These are phyloP conservation scores for Trichogramma evanescens DNA, from an alignment of 2,888 invertebrate genomes.

Conservation along the genomic window DNA sequence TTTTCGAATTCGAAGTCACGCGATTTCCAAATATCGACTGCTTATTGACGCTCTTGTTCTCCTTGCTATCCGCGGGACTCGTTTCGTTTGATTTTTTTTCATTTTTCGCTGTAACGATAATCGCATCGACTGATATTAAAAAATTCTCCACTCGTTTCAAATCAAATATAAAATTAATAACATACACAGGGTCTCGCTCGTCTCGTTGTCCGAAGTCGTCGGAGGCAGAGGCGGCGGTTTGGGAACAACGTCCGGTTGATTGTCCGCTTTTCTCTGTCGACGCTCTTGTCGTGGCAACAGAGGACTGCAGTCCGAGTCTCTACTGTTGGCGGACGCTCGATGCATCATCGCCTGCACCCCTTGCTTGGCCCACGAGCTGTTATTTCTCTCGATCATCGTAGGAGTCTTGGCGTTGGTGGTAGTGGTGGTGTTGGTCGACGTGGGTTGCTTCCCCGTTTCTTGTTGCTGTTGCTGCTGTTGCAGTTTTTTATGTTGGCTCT, in stretches of 20 bases:
- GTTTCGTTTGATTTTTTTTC: too few relatives aligned
- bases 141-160: too few relatives aligned
- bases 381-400: conserved; percentile 14
- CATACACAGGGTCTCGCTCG: too few relatives aligned
- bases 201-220: conserved; percentile 45
- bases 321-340: background rate
- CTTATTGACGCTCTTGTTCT: too few relatives aligned
- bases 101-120: too few relatives aligned
- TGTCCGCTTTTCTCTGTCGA: conserved; percentile 58
- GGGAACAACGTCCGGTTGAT: conserved; percentile 64
- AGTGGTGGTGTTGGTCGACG: conserved; percentile 15
- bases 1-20: too few relatives aligned
- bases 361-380: conserved; percentile 33
- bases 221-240: conserved; percentile 55
- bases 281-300: conserved; percentile 56
- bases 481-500: background rate
- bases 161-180: too few relatives aligned
- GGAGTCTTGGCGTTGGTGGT: conserved; percentile 23
- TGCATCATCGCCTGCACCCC: conserved; percentile 19
- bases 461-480: background rate
- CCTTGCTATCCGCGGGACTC: too few relatives aligned
- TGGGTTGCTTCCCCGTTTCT: conserved; percentile 16
- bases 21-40: too few relatives aligned
- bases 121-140: too few relatives aligned
- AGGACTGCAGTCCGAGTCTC: conserved; percentile 3